Percentiles rank a stretch among this genome's conserved stretches.
Conservation (phyloP, 2,797 vertebrate genomes). For the Helostoma temminkii region DNA sequence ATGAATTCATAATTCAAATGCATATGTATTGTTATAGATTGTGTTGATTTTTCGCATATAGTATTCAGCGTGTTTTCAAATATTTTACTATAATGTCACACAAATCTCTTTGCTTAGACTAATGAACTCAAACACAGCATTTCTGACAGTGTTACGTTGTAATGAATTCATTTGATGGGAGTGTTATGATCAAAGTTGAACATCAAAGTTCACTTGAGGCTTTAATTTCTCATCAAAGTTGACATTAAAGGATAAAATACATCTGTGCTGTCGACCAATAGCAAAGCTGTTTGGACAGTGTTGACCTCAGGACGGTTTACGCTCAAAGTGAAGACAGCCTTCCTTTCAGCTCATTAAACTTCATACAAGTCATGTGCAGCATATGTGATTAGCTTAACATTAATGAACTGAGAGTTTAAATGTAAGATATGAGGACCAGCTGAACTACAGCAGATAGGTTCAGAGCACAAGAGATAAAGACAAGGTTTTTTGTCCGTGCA, state of each 20-base stretch:
- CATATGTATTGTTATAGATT: not conserved
- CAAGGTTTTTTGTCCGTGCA: too few relatives aligned
- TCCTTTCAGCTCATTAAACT: constrained; percentile 2
- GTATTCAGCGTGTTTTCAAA: constrained; percentile 11
- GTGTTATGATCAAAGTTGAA: constrained; percentile 50
- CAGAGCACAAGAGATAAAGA: not conserved
- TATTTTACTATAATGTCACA: not conserved
- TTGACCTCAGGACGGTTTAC: constrained; percentile 16
- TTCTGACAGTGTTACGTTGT: constrained; percentile 25
- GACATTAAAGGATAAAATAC: constrained; percentile 35
- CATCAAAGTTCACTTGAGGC: constrained; percentile 39
- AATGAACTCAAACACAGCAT: not conserved
- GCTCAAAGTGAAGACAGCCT: constrained; percentile 28
- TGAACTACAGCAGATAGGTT: not conserved
- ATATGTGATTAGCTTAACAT: not conserved
- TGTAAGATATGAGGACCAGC: not conserved
- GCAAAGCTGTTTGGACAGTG: constrained; percentile 7
- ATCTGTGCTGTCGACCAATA: not conserved
- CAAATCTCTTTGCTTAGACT: not conserved
- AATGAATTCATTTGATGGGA: constrained; percentile 20
- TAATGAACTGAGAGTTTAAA: not conserved
- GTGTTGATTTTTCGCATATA: not conserved
- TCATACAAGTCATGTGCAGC: constrained; percentile 10
- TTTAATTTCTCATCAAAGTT: constrained; percentile 32
- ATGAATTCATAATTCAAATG: not conserved